These are phyloP conservation scores for Catocala nupta DNA, from an alignment of 2,888 invertebrate species.

Conservation along the genomic window DNA sequence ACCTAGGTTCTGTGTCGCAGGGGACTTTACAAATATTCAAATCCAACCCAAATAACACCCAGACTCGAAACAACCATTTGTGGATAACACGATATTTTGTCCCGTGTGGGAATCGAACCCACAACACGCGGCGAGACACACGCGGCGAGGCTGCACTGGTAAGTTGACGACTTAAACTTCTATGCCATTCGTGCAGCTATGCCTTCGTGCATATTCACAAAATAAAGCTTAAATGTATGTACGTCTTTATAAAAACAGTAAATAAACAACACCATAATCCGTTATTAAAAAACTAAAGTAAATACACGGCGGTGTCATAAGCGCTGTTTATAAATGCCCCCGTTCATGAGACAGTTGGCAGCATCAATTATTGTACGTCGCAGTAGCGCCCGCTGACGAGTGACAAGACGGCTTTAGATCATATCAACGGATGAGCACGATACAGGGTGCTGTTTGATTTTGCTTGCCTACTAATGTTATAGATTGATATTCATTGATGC, in stretches of 20 bases:
- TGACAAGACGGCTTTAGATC: slow-evolving; percentile 77
- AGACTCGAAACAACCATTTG: too few relatives aligned
- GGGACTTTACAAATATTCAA: too few relatives aligned
- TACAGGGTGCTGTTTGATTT: slow-evolving; percentile 60
- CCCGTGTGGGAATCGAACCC: too few relatives aligned
- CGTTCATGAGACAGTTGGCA: slow-evolving; percentile 55
- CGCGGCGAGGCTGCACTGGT: too few relatives aligned
- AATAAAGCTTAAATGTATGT: background rate
- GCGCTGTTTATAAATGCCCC: slow-evolving; percentile 53
- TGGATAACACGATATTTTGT: too few relatives aligned
- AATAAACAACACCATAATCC: slow-evolving; percentile 10
- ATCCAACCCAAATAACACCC: too few relatives aligned
- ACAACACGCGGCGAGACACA: too few relatives aligned
- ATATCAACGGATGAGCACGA: slow-evolving; percentile 63
- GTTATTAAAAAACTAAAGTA: slow-evolving; percentile 23
- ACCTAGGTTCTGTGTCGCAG: too few relatives aligned
- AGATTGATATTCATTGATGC: too few relatives aligned
- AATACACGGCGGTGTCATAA: slow-evolving; percentile 47
- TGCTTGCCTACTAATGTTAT: background rate
- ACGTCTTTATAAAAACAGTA: background rate
- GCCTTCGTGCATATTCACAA: too few relatives aligned
- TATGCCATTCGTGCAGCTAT: too few relatives aligned
- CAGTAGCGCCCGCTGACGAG: slow-evolving; percentile 69
- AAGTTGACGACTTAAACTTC: too few relatives aligned
- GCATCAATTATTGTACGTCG: slow-evolving; percentile 73